A percentile compares a stretch with the other conserved stretches of the same genome.
phyloP scores from a whole-genome alignment of 2,113 vertebrate species.

The Lophius piscatorius region DNA sequence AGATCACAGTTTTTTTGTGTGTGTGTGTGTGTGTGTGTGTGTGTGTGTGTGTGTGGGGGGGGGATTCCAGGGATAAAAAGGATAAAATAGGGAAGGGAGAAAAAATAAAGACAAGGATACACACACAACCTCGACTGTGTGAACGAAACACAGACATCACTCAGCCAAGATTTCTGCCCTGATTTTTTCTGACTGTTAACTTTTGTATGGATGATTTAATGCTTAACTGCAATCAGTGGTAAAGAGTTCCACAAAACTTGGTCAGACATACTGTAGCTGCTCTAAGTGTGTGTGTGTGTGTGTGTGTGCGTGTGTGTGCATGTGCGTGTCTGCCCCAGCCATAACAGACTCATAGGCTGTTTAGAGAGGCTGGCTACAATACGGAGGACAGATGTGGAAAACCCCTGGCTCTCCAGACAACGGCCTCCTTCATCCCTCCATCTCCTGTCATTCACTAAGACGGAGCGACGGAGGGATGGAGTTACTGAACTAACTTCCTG shows the following conservation, averaged over 20 bases:
- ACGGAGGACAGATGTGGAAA: slow-evolving; percentile 85
- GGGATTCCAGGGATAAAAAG: slow-evolving; percentile 49
- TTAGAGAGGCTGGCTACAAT: slow-evolving; percentile 82
- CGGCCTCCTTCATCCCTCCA: slow-evolving; percentile 80
- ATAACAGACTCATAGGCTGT: slow-evolving; percentile 80
- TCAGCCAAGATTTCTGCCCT: slow-evolving; percentile 62
- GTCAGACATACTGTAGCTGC: slow-evolving; percentile 65
- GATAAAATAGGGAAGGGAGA: slow-evolving; percentile 23
- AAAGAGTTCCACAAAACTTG: slow-evolving; percentile 79
- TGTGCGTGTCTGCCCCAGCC: slow-evolving; percentile 64
- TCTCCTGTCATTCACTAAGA: slow-evolving; percentile 72
- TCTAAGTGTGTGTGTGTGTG: slow-evolving; percentile 44
- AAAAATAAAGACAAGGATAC: slow-evolving; percentile 68
- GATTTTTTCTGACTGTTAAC: slow-evolving; percentile 77
- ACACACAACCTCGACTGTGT: slow-evolving; percentile 5
- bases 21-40: slow-evolving; percentile 19
- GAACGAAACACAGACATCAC: slow-evolving; percentile 49
- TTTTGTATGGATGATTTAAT: slow-evolving; percentile 83
- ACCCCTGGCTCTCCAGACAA: slow-evolving; percentile 82
- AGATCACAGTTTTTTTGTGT: slow-evolving; percentile 43
- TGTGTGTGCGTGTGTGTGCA: slow-evolving; percentile 39
- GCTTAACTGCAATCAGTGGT: slow-evolving; percentile 83
- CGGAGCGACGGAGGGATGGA: slow-evolving; percentile 74
- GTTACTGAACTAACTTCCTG: slow-evolving; percentile 86
- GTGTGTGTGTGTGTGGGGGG: slow-evolving; percentile 48